Conservation (phyloP, 2,888 invertebrate species). For the Luffia ferchaultella region DNA sequence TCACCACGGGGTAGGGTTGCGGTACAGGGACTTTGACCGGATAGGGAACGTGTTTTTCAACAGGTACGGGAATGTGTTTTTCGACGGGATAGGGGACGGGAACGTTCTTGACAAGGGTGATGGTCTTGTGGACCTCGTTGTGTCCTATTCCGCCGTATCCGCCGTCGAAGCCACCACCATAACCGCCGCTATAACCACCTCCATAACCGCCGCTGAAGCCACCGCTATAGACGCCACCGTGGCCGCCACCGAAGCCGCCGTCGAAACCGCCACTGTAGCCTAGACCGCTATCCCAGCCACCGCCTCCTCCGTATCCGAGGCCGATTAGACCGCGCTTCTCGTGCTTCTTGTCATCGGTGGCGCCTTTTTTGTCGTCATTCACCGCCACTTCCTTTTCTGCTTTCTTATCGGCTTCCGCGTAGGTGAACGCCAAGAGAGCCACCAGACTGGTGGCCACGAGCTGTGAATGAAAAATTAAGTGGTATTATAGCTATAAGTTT, state of each 20-base stretch:
- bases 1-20: conserved; percentile 73
- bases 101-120: conserved; percentile 78
- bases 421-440: conserved; percentile 66
- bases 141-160: conserved; percentile 43
- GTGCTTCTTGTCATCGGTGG: conserved; percentile 71
- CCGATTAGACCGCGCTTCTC: conserved; percentile 77
- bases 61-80: conserved; percentile 73
- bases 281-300: not conserved
- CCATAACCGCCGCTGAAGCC: conserved; percentile 15
- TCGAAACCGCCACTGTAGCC: conserved; percentile 24
- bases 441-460: conserved; percentile 70
- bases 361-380: conserved; percentile 60
- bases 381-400: conserved; percentile 66
- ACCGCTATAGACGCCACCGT: conserved; percentile 16
- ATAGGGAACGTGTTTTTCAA: conserved; percentile 69
- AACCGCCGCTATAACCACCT: conserved; percentile 29
- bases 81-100: conserved; percentile 78
- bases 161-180: conserved; percentile 26
- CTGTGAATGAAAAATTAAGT: too few species aligned
- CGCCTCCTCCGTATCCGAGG: conserved; percentile 57
- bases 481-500: too few species aligned
- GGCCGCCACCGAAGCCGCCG: conserved; percentile 21
- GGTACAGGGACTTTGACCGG: conserved; percentile 73
- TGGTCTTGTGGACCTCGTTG: conserved; percentile 69
- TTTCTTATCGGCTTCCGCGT: conserved; percentile 67